phyloP scores from a whole-genome alignment of 1,140 invertebrate genomes.

The Mamestra configurata region DNA sequence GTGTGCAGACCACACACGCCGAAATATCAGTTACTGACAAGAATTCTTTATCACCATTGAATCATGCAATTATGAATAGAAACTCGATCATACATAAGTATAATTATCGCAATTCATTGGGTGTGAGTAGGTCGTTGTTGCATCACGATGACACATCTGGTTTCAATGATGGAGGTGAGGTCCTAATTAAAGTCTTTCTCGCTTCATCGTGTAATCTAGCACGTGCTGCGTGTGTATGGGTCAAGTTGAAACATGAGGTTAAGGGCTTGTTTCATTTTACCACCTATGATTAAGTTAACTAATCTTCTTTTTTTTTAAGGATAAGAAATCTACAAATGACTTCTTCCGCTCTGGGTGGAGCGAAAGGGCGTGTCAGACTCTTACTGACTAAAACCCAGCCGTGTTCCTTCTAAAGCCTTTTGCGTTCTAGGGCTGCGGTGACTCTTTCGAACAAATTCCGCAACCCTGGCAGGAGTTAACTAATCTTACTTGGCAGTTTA shows the following conservation, averaged over 20 bases:
- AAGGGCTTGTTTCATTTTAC: background rate
- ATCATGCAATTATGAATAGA: background rate
- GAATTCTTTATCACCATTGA: background rate
- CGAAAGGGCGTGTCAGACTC: too few species aligned
- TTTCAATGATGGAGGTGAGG: background rate
- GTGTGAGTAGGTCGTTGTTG: background rate
- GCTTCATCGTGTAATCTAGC: background rate
- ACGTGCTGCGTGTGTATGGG: background rate
- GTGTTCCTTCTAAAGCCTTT: too few species aligned
- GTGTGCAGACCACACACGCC: background rate
- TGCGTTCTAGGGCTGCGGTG: too few species aligned
- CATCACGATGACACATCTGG: slow-evolving; percentile 1
- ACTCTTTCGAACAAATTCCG: too few species aligned
- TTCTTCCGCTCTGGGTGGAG: too few species aligned
- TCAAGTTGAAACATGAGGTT: background rate
- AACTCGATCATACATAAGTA: background rate
- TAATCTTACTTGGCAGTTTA: too few species aligned
- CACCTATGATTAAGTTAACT: too few species aligned
- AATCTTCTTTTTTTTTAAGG: too few species aligned
- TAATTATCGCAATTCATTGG: background rate
- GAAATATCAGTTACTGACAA: background rate
- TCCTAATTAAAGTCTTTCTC: background rate
- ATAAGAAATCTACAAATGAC: too few species aligned
- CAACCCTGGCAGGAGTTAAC: too few species aligned
- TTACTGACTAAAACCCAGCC: too few species aligned